Base-by-base conservation (phyloP, 1,140 invertebrate genomes). In the Cydia amplana region DNA sequence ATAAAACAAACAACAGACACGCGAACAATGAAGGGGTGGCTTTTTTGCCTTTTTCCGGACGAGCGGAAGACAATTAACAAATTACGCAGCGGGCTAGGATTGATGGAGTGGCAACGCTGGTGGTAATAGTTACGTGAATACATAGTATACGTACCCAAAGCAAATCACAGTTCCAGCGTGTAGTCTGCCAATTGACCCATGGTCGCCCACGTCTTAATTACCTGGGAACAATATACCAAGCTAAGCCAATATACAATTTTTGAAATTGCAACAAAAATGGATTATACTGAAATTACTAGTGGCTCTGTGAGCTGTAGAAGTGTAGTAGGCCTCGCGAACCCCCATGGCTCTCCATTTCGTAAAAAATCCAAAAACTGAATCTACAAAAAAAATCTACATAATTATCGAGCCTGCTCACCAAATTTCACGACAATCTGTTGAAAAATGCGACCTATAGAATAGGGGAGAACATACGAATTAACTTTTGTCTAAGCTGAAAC, bases 21-120 rank as follows among this genome's bases (percentile, higher is more conserved):
- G 65, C 65, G 65, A 70, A 70, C 65, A 70, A 70, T 70, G 16
- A 36, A 70, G 18, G 65, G 65, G 65, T 36, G n/a, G 32, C 65
- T 70, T 36, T 70, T 70, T 70, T 36, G 55, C 18, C 20, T n/a
- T 60, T 60, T 51, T 20, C 18, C 55, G 55, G 51, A 12, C 55
- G 55, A 60, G 4, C 55, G 28, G 28, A 36, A 70, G 65, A 70
- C 65, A 70, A 70, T 70, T 70, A 70, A 36, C 14, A 36, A 36
- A 36, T 70, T 70, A 60, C 55, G 55, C 55, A 60, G 55, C 20
- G 20, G 20, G 55, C 10, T 60, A 60, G 23, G 55, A 60, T 23
- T 60, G 55, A 60, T 60, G 55, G 20, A 60, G 18, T 60, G 55
- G 55, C 55, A 23, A 23, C 6, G 49, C n/a, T 51, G 4, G 49